These are phyloP conservation scores for Lycophotia porphyrea DNA, from an alignment of 2,888 invertebrate genomes.

Conservation along the genomic window DNA sequence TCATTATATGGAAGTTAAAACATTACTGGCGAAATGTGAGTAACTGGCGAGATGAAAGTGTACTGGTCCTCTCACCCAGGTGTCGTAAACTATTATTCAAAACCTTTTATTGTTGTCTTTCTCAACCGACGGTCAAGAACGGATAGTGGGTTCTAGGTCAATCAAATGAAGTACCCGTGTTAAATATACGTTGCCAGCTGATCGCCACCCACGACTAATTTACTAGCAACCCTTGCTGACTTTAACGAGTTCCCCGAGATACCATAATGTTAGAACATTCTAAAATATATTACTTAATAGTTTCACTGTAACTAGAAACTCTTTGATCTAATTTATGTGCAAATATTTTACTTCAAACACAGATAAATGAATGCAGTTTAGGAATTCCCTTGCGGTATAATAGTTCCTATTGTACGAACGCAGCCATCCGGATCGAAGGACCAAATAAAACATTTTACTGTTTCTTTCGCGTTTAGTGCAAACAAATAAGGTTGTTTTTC, in stretches of 20 bases:
- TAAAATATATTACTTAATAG: constrained; percentile 30
- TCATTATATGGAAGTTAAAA: neutral
- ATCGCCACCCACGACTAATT: constrained; percentile 41
- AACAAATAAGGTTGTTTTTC: constrained; percentile 64
- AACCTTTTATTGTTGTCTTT: neutral
- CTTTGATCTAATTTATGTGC: neutral
- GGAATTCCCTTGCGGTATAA: constrained; percentile 38
- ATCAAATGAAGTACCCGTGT: constrained; percentile 34
- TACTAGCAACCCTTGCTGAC: constrained; percentile 50
- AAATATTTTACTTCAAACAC: constrained; percentile 5
- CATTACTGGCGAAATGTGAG: neutral
- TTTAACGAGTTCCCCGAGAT: constrained; percentile 43
- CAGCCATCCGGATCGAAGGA: constrained; percentile 33
- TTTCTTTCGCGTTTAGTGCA: neutral
- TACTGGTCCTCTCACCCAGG: neutral
- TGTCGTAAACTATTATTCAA: neutral
- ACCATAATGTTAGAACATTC: constrained; percentile 28
- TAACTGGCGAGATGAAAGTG: neutral
- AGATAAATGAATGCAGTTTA: constrained; percentile 44
- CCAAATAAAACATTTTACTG: constrained; percentile 31
- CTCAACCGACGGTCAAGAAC: neutral
- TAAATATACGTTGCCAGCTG: constrained; percentile 29
- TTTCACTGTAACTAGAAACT: constrained; percentile 1
- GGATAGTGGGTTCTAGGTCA: constrained; percentile 29
- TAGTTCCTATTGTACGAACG: constrained; percentile 43